These are phyloP conservation scores for Drosophila monieri DNA, from an alignment of 2,888 invertebrate species.

Conservation along the genomic window DNA sequence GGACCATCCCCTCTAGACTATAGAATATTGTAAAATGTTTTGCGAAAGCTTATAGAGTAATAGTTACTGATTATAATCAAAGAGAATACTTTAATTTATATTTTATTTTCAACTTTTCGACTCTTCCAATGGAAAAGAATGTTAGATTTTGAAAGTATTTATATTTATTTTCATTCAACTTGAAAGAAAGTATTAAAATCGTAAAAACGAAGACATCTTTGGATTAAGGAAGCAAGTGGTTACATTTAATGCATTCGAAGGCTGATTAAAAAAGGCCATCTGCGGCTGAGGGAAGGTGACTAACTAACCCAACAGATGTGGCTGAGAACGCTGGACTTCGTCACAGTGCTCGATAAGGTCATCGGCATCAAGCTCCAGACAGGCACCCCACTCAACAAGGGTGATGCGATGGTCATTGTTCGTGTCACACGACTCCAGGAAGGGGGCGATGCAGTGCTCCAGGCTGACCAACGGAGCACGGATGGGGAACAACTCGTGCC, in stretches of 20 bases:
- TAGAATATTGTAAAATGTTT: background rate
- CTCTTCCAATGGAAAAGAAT: background rate
- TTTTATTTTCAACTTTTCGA: background rate
- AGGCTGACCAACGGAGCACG: conserved; percentile 96
- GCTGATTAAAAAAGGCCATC: background rate
- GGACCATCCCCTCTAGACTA: no score
- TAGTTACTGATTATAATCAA: background rate
- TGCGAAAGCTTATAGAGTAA: background rate
- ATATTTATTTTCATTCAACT: conserved; percentile 20
- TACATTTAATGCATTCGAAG: conserved; percentile 11
- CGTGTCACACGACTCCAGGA: conserved; percentile 95
- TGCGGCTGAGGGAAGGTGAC: background rate
- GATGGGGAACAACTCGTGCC: conserved; percentile 98
- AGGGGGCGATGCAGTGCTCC: conserved; percentile 98
- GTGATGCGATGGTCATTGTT: conserved; percentile 96
- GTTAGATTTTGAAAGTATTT: background rate
- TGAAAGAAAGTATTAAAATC: conserved; percentile 6
- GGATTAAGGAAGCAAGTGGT: conserved; percentile 21
- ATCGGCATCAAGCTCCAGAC: conserved; percentile 92
- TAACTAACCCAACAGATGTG: conserved; percentile 80
- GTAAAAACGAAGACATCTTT: conserved; percentile 17
- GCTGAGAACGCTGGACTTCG: conserved; percentile 86
- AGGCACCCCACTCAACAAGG: conserved; percentile 96
- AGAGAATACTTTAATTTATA: background rate
- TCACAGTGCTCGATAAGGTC: conserved; percentile 93